Percentiles rank a stretch among this genome's conserved stretches.
Evolutionary conservation across 1,140 invertebrate genomes (phyloP).

Genomic region (Glossosoma conforme): DNA sequence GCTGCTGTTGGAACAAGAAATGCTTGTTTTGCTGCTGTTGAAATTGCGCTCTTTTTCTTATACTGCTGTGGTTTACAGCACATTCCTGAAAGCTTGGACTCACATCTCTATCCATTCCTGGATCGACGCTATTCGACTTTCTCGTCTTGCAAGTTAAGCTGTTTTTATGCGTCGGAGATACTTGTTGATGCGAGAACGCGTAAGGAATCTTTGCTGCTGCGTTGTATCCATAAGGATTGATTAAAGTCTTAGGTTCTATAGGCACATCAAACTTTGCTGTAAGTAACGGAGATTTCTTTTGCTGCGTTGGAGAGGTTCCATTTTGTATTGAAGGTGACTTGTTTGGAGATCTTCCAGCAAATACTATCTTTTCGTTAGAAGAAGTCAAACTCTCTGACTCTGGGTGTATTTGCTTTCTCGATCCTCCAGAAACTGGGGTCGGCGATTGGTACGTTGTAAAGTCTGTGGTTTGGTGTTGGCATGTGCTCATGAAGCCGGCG

Average conservation of each 20-base stretch:
- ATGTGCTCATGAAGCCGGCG: neutral
- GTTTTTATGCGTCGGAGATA: constrained; percentile 12
- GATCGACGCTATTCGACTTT: constrained; percentile 25
- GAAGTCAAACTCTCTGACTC: constrained; percentile 36
- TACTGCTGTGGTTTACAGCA: constrained; percentile 15
- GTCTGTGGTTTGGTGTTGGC: constrained; percentile 29
- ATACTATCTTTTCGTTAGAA: constrained; percentile 37
- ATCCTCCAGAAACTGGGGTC: constrained; percentile 30
- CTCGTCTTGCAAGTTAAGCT: constrained; percentile 8
- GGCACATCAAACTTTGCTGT: constrained; percentile 37
- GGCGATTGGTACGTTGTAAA: constrained; percentile 25
- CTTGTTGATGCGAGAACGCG: constrained; percentile 43
- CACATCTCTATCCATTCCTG: constrained; percentile 33
- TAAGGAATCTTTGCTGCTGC: constrained; percentile 47
- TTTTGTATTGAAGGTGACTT: constrained; percentile 38
- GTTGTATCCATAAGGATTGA: constrained; percentile 40
- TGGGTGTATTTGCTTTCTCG: constrained; percentile 42
- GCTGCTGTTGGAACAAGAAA: constrained; percentile 24
- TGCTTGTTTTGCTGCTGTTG: constrained; percentile 27
- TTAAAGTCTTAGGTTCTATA: constrained; percentile 37
- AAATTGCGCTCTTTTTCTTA: constrained; percentile 25
- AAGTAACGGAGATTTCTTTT: constrained; percentile 42
- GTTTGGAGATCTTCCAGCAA: constrained; percentile 37
- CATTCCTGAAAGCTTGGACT: constrained; percentile 33
- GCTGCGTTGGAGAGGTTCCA: constrained; percentile 15